Evolutionary conservation across 2,888 invertebrate species (phyloP).

Genomic region (Eristalis tenax): DNA sequence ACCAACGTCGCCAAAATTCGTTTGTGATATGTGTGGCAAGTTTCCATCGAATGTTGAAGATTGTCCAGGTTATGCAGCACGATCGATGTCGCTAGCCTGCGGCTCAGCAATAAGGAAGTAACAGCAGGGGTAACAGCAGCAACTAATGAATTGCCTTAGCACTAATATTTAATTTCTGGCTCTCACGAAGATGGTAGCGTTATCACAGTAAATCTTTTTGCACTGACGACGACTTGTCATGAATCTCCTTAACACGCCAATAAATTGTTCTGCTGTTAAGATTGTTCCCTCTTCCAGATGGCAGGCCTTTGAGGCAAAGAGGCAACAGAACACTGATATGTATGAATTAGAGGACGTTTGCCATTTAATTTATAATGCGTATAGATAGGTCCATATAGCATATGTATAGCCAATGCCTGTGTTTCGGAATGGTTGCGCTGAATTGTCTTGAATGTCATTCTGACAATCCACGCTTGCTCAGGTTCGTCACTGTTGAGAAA

Average conservation of each 20-base stretch:
- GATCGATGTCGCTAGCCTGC: no score
- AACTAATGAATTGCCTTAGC: not conserved
- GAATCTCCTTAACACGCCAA: constrained; percentile 3
- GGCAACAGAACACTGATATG: not conserved
- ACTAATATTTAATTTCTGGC: not conserved
- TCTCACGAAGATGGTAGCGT: not conserved
- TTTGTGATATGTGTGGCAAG: not conserved
- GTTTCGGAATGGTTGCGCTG: no score
- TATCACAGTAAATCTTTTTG: constrained; percentile 4
- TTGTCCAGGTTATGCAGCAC: not conserved
- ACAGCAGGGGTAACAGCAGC: no score
- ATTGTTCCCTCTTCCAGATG: not conserved
- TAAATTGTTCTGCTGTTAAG: not conserved
- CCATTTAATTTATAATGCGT: constrained; percentile 6
- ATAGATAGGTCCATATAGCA: not conserved
- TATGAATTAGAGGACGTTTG: constrained; percentile 3
- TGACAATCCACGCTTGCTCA: no score
- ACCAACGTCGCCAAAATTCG: constrained; percentile 12
- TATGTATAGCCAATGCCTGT: no score
- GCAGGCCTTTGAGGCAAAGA: not conserved
- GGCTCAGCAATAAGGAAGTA: no score
- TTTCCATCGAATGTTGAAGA: not conserved
- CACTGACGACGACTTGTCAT: constrained; percentile 3
- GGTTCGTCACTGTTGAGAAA: no score
- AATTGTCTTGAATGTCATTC: no score